A percentile compares a stretch with the other conserved stretches of the same genome.
Evolutionary conservation across 2,888 invertebrate species (phyloP).

Genomic region (Dioctria rufipes): DNA sequence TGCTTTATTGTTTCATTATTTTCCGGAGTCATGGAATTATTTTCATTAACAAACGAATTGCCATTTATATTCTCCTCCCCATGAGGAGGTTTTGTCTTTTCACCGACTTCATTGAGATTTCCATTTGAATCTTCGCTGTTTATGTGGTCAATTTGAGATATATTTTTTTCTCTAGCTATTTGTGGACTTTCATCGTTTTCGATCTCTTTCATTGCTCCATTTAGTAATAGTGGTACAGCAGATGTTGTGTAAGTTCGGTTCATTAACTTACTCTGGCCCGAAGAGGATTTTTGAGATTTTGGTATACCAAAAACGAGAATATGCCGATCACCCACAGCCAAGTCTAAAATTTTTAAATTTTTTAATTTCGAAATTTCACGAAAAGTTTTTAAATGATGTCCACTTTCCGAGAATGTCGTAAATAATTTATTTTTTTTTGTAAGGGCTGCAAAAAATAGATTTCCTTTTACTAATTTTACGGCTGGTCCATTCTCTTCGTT

Average conservation of each 20-base stretch:
- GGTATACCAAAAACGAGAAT: conserved; percentile 69
- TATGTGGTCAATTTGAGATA: neutral
- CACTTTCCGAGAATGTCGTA: conserved; percentile 70
- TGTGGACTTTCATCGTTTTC: neutral
- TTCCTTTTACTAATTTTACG: conserved; percentile 68
- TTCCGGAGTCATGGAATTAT: neutral
- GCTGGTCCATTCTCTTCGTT: conserved; percentile 70
- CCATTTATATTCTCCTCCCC: conserved; percentile 28
- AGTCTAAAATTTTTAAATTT: conserved; percentile 67
- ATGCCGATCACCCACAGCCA: conserved; percentile 69
- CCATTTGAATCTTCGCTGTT: neutral
- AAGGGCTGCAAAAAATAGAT: conserved; percentile 68
- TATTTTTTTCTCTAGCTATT: neutral
- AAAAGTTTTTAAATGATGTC: conserved; percentile 70
- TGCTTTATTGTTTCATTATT: conserved; percentile 1
- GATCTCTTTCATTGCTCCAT: neutral
- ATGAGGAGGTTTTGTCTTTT: neutral
- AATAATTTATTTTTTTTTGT: conserved; percentile 70
- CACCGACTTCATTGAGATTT: neutral
- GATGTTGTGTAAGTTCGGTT: conserved; percentile 29
- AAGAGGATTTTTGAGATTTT: conserved; percentile 61
- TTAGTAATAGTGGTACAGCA: neutral
- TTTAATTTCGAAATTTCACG: conserved; percentile 71
- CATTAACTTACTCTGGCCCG: neutral
- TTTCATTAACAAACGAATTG: conserved; percentile 23